These are phyloP conservation scores for Astyanax mexicanus DNA, from an alignment of 2,797 vertebrate species.

Conservation along the genomic window DNA sequence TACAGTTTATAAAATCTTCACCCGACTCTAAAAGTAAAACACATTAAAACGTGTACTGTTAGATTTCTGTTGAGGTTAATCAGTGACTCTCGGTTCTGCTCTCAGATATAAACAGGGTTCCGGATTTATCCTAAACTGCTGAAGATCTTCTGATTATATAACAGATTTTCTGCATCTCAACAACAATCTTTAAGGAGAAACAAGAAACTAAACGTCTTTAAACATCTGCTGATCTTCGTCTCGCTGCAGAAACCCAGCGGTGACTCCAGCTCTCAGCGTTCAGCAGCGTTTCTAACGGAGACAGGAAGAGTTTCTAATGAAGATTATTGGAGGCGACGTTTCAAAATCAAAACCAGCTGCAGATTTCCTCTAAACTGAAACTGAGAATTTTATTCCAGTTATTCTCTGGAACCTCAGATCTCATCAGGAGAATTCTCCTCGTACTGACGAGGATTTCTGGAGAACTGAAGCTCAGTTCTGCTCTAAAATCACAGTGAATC, in stretches of 20 bases:
- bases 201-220: not conserved
- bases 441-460: slow-evolving; percentile 3
- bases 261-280: not conserved
- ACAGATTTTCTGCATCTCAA: too few species aligned
- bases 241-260: too few species aligned
- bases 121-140: too few species aligned
- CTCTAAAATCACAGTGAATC: not conserved
- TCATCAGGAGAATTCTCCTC: not conserved
- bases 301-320: slow-evolving; percentile 15
- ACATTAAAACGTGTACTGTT: too few species aligned
- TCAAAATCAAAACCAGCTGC: not conserved
- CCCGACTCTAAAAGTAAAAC: too few species aligned
- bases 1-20: too few species aligned
- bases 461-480: not conserved
- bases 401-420: not conserved
- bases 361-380: not conserved
- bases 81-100: not conserved
- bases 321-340: not conserved
- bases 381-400: not conserved
- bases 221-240: slow-evolving; percentile 24
- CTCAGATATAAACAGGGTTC: too few species aligned
- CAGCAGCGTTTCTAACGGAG: slow-evolving; percentile 13
- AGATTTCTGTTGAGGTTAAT: too few species aligned
- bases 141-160: not conserved
- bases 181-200: too few species aligned